These are phyloP conservation scores for Trachemys scripta DNA, from an alignment of 2,113 vertebrate species.

Conservation along the genomic window DNA sequence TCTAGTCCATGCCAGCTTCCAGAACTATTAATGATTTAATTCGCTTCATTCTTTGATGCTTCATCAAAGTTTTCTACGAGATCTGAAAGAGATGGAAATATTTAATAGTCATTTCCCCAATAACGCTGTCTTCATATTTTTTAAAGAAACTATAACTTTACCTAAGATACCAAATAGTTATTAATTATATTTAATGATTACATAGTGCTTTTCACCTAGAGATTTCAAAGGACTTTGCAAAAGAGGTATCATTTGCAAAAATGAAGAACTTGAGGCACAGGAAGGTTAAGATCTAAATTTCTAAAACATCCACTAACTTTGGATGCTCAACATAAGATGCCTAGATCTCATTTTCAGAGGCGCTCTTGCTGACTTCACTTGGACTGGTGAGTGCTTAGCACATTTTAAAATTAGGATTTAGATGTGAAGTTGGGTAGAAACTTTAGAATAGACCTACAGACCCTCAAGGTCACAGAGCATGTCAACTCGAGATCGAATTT, in stretches of 20 bases:
- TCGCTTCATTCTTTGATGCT: constrained; percentile 98
- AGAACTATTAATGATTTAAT: constrained; percentile 85
- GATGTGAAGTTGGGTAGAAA: background rate
- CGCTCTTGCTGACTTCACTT: background rate
- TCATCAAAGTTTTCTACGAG: constrained; percentile 99
- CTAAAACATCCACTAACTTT: background rate
- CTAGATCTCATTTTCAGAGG: background rate
- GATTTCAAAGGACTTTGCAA: constrained; percentile 5
- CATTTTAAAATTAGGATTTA: background rate
- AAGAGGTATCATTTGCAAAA: background rate
- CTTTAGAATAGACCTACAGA: background rate
- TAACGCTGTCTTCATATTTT: background rate
- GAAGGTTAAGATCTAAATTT: background rate
- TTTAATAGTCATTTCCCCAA: constrained; percentile 41
- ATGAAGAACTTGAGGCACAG: background rate
- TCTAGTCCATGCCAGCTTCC: constrained; percentile 88
- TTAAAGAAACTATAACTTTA: background rate
- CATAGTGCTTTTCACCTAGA: background rate
- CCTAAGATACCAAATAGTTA: background rate
- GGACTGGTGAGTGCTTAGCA: background rate
- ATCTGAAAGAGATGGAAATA: constrained; percentile 83
- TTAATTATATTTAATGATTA: background rate
- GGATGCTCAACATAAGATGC: background rate
- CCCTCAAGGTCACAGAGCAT: background rate
- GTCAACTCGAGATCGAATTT: background rate